These are phyloP conservation scores for Drosophila pseudoananassae DNA, from an alignment of 1,140 invertebrate species.

Conservation along the genomic window DNA sequence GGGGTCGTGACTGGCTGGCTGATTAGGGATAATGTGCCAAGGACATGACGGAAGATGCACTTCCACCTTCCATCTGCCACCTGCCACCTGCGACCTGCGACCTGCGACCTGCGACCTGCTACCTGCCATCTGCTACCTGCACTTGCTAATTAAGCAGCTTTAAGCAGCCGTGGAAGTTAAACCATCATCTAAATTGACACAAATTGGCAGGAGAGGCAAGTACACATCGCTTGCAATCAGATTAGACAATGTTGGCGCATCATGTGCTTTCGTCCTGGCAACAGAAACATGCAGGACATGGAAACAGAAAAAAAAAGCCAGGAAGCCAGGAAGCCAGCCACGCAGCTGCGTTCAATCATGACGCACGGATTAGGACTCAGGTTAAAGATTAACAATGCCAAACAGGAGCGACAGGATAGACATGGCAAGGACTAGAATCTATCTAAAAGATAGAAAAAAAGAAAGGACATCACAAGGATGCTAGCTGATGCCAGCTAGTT, in stretches of 20 bases:
- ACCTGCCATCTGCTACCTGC: not conserved
- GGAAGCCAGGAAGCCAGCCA: slow-evolving; percentile 42
- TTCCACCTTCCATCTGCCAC: not conserved
- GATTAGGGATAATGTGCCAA: slow-evolving; percentile 40
- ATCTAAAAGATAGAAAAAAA: no score
- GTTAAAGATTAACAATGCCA: slow-evolving; percentile 74
- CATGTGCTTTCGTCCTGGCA: slow-evolving; percentile 28
- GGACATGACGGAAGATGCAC: slow-evolving; percentile 15
- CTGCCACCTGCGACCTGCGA: no score
- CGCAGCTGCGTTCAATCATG: slow-evolving; percentile 78
- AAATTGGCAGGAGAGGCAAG: slow-evolving; percentile 63
- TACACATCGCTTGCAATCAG: slow-evolving; percentile 67
- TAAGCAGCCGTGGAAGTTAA: slow-evolving; percentile 3
- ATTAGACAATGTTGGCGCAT: slow-evolving; percentile 56
- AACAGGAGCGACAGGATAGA: not conserved
- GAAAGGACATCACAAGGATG: not conserved
- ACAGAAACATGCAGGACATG: not conserved
- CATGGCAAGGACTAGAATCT: not conserved
- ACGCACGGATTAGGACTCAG: slow-evolving; percentile 77
- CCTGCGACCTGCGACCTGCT: no score
- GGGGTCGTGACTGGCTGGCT: slow-evolving; percentile 1
- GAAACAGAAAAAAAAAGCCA: not conserved
- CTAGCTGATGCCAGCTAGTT: slow-evolving; percentile 37
- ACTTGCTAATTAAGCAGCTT: slow-evolving; percentile 29
- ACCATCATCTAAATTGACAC: slow-evolving; percentile 53